Evolutionary conservation across 2,888 invertebrate genomes (phyloP), one percentile per base, ranked within the genome.

Genomic region (Dryomyza anilis): DNA sequence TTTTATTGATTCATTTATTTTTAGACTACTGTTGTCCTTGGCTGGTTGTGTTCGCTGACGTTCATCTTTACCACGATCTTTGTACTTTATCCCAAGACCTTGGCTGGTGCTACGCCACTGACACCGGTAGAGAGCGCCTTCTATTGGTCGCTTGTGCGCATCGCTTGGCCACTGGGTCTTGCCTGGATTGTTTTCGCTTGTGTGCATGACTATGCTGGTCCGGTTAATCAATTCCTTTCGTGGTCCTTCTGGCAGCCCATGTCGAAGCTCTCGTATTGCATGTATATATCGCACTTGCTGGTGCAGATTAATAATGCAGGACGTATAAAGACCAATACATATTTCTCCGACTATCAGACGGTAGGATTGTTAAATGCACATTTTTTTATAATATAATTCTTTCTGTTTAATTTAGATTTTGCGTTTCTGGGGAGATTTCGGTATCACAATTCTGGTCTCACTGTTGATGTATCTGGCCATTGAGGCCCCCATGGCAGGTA

Each of bases 121-220:
- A 67, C 73, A 1, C 30, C 61, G 1, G 12, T 80, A 0, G 67
- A 72, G 4, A 73, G 75, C 25, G 81, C 79, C 0, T 74, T 80
- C 66, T 82, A 72, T 65, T 69, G 75, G 36, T 72, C 77, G 0
- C 56, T 79, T 0, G 73, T 73, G 1, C 74, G 81, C 2, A 69
- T 78, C 1, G 73, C 74, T 30, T 81, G 81, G 81, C 73, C 81
- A 0, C 21, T 79, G 27, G 74, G 73, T 0, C 63, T 81, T 4
- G 72, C 71, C 16, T 79, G 81, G 78, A 63, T 81, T 27, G 78
- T 81, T 2, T 82, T 78, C 36, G 78, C 78, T 55, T 82, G 82
- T 57, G 66, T 75, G 14, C 71, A 76, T 29, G 79, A 78, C 10
- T 76, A 78, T 61, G 81, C 78, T 0, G 78, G 81, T 0, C 19